Percentiles rank a stretch among this genome's conserved stretches.
Evolutionary conservation across 2,113 vertebrate species (phyloP).

Genomic region (Pontoporia blainvillei): DNA sequence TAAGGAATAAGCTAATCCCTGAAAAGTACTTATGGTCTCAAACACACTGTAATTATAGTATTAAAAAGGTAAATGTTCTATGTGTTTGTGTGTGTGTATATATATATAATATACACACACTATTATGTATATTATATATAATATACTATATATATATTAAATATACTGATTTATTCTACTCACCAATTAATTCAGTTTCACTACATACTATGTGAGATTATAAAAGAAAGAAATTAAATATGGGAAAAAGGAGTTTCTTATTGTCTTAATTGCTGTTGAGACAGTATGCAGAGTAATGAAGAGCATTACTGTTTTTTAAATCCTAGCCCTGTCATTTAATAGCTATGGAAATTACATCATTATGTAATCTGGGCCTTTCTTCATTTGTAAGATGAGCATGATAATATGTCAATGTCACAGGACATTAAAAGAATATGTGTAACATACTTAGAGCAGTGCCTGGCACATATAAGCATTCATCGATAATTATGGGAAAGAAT

Average conservation of each 20-base stretch:
- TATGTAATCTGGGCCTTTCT: not conserved
- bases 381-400: constrained; percentile 5
- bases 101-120: not conserved
- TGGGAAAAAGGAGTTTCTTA: not conserved
- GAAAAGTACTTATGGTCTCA: not conserved
- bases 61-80: not conserved
- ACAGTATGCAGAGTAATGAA: not conserved
- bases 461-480: not conserved
- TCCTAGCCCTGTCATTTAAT: not conserved
- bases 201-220: not conserved
- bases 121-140: not conserved
- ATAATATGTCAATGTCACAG: not conserved
- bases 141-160: not conserved
- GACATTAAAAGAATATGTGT: not conserved
- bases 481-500: not conserved
- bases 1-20: not conserved
- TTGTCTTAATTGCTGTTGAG: not conserved
- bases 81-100: not conserved
- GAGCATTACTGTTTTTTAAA: not conserved
- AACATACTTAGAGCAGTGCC: not conserved
- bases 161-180: not conserved
- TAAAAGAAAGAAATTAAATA: constrained; percentile 11
- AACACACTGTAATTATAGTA: not conserved
- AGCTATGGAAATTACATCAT: not conserved
- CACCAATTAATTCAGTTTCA: constrained; percentile 1